phyloP scores from a whole-genome alignment of 1,140 invertebrate genomes.

The Drosophila fuyamai region DNA sequence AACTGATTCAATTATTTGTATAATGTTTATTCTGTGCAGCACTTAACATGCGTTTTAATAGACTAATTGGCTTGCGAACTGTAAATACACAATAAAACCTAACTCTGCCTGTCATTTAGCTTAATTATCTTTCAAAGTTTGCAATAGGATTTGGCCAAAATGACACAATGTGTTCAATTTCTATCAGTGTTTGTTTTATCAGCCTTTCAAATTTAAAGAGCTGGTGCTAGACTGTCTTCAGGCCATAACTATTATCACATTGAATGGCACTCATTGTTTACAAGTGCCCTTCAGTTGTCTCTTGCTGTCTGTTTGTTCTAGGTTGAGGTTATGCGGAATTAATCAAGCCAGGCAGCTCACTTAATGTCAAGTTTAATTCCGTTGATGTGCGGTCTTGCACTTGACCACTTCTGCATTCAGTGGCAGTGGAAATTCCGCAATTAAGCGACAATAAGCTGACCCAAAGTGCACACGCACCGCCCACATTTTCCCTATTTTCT shows the following conservation, averaged over 20 bases:
- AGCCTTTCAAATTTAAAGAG: neutral
- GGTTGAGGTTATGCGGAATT: constrained; percentile 25
- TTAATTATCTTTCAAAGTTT: constrained; percentile 10
- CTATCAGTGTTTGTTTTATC: neutral
- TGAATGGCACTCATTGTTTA: constrained; percentile 25
- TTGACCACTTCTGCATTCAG: constrained; percentile 14
- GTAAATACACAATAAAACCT: neutral
- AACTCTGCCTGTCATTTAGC: constrained; percentile 1
- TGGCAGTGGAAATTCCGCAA: constrained; percentile 56
- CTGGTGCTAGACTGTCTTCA: neutral
- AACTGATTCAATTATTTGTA: constrained; percentile 15
- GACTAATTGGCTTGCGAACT: constrained; percentile 8
- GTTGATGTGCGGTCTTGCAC: constrained; percentile 34
- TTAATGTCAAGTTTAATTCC: constrained; percentile 42
- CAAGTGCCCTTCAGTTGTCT: constrained; percentile 21
- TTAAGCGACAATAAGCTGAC: constrained; percentile 75
- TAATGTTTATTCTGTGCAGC: neutral
- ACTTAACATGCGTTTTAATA: constrained; percentile 6
- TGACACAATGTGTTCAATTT: no score
- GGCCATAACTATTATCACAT: constrained; percentile 6
- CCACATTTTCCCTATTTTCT: constrained; percentile 46
- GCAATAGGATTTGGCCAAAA: no score
- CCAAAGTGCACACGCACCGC: constrained; percentile 52
- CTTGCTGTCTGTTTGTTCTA: constrained; percentile 5
- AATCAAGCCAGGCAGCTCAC: constrained; percentile 21